Base-by-base conservation (phyloP, 2,113 vertebrate genomes). In the Manacus vitellinus region DNA sequence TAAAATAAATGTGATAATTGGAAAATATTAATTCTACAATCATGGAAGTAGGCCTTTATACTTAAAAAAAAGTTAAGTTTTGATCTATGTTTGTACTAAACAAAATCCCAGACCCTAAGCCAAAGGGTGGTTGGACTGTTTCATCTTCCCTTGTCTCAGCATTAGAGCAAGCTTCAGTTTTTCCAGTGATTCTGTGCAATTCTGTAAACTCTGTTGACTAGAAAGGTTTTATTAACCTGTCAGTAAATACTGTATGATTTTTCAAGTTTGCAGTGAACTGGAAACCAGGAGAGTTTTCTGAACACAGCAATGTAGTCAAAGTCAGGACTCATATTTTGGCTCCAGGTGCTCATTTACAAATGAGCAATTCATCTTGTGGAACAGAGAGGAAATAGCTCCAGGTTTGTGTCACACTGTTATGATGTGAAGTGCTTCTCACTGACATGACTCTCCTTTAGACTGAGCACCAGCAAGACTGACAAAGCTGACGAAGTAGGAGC, bases 311-410 rank as follows among this genome's bases (percentile, higher is more conserved):
- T 70, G 54, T 54, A 65, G 55, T 39, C 68, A 93, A 93, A 96
- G 63, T 95, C 77, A 95, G 77, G 51, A 95, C 41, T 95, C 62
- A 39, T 46, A 83, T 73, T 97, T 82, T 94, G 92, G 82, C 95
- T 97, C 17, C 77, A 89, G 74, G 61, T 87, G 87, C 89, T 97
- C 66, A 91, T 33, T 93, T 96, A 67, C 43, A 98, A 97, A 97
- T 97, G 87, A 96, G 37, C 65, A 94, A 95, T 96, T 95, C 62
- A 91, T 97, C 88, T 77, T 91, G 15, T 61, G 96, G 72, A 74
- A 44, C 23, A 81, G 88, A 89, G 88, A 68, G 90, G 80, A 97
- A 95, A 84, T 52, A 88, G 63, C 89, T 96, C 82, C 86, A 94
- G 62, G 61, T 95, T 96, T 91, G 13, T 92, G 71, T 95, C 92